phyloP scores from a whole-genome alignment of 2,888 invertebrate genomes.

The Cheilosia scutellata region DNA sequence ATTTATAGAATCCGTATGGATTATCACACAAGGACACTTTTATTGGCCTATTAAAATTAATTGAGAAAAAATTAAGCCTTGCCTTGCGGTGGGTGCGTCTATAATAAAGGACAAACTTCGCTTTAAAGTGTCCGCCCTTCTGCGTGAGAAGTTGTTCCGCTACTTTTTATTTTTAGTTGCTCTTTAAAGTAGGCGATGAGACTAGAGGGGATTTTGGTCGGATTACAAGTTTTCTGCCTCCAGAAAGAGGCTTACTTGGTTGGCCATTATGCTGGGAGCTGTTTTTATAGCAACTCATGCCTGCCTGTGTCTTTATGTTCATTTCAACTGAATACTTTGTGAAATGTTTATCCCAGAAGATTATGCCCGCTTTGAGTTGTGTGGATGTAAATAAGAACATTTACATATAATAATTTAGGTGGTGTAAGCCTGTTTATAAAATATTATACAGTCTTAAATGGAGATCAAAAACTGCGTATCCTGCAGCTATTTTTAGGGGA shows the following conservation, averaged over 20 bases:
- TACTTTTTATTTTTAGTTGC: conserved; percentile 11
- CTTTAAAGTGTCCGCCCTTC: conserved; percentile 14
- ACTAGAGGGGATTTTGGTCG: conserved; percentile 47
- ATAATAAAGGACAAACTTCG: conserved; percentile 36
- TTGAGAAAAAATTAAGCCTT: conserved; percentile 41
- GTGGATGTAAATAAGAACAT: conserved; percentile 43
- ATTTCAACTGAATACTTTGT: conserved; percentile 25
- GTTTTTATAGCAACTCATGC: conserved; percentile 26
- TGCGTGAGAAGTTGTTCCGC: neutral
- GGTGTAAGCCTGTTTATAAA: conserved; percentile 22
- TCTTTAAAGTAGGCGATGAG: conserved; percentile 35
- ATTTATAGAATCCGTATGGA: conserved; percentile 26
- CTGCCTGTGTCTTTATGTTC: conserved; percentile 9
- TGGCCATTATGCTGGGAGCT: conserved; percentile 25
- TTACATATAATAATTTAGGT: conserved; percentile 52
- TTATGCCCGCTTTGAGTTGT: conserved; percentile 35
- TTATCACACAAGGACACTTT: conserved; percentile 38
- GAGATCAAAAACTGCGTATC: conserved; percentile 4
- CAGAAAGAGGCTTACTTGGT: conserved; percentile 26
- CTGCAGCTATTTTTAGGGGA: neutral
- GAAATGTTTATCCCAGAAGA: conserved; percentile 52
- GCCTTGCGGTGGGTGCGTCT: conserved; percentile 12
- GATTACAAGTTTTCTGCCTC: conserved; percentile 50
- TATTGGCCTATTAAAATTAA: conserved; percentile 52
- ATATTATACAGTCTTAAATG: conserved; percentile 3